Percentiles rank a stretch among this genome's conserved stretches.
phyloP scores from a whole-genome alignment of 2,888 invertebrate species.

The Nudaria mundana region DNA sequence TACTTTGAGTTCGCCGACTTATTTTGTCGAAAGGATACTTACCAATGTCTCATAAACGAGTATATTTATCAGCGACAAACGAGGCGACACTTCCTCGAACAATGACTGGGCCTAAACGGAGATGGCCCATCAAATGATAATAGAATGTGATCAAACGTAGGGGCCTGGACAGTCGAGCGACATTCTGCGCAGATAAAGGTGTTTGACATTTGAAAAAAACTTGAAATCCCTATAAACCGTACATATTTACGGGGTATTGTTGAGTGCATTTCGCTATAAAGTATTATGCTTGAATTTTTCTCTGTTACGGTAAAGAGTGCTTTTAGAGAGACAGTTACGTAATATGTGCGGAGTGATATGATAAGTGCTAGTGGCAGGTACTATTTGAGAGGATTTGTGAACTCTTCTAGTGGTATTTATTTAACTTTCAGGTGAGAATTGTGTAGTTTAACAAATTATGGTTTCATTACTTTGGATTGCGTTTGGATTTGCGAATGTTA shows the following conservation, averaged over 20 bases:
- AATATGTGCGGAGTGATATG: conserved; percentile 33
- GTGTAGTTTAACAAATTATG: no score
- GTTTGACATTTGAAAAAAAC: conserved; percentile 34
- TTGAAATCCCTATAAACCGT: conserved; percentile 13
- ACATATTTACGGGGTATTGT: conserved; percentile 16
- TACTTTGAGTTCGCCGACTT: conserved; percentile 46
- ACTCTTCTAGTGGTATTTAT: conserved; percentile 17
- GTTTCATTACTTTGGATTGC: no score
- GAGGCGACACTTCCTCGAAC: conserved; percentile 47
- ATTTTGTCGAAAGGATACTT: conserved; percentile 26
- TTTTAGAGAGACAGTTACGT: conserved; percentile 39
- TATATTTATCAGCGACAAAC: conserved; percentile 37
- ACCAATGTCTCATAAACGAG: conserved; percentile 31
- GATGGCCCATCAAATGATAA: conserved; percentile 76
- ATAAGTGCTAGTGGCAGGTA: conserved; percentile 28
- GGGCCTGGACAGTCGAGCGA: conserved; percentile 64
- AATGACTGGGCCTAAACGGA: conserved; percentile 68
- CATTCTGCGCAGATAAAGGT: conserved; percentile 56
- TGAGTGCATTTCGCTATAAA: conserved; percentile 52
- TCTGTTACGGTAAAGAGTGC: conserved; percentile 32
- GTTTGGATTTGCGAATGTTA: no score
- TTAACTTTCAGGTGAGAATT: conserved; percentile 15
- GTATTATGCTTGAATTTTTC: conserved; percentile 47
- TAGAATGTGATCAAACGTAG: conserved; percentile 61
- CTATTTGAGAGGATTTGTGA: conserved; percentile 14